These are phyloP conservation scores for Stomorhina lunata DNA, from an alignment of 2,888 invertebrate species.

Conservation along the genomic window DNA sequence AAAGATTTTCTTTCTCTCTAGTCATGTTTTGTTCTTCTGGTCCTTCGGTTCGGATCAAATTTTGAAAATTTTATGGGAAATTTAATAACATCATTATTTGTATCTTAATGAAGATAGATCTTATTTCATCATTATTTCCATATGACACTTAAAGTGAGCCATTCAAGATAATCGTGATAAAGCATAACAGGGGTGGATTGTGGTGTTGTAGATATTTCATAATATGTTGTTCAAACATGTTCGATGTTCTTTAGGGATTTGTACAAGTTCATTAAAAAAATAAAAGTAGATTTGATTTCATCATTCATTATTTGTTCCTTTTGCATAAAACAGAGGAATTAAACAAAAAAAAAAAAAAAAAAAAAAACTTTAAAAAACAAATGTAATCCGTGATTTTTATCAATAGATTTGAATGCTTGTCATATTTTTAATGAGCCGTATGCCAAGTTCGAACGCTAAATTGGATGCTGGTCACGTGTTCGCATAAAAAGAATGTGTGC, in stretches of 20 bases:
- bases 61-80: no score
- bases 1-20: no score
- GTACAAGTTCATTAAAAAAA: conserved; percentile 1
- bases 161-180: background rate
- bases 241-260: background rate
- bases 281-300: conserved; percentile 42
- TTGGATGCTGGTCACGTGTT: conserved; percentile 61
- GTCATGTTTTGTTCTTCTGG: no score
- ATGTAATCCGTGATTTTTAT: conserved; percentile 70
- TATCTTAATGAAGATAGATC: background rate
- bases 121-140: background rate
- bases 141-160: background rate
- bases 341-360: no score
- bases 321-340: background rate
- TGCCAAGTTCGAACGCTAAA: conserved; percentile 16
- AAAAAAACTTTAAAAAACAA: conserved; percentile 31
- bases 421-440: conserved; percentile 68
- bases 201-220: background rate
- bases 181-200: background rate
- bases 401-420: conserved; percentile 70
- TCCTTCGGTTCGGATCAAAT: no score
- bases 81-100: no score
- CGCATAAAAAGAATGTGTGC: conserved; percentile 30
- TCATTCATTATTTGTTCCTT: background rate
- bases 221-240: no score